Percentiles rank a stretch among this genome's conserved stretches.
These are phyloP conservation scores for Eupeodes luniger DNA, from an alignment of 2,888 invertebrate genomes.

Conservation along the genomic window DNA sequence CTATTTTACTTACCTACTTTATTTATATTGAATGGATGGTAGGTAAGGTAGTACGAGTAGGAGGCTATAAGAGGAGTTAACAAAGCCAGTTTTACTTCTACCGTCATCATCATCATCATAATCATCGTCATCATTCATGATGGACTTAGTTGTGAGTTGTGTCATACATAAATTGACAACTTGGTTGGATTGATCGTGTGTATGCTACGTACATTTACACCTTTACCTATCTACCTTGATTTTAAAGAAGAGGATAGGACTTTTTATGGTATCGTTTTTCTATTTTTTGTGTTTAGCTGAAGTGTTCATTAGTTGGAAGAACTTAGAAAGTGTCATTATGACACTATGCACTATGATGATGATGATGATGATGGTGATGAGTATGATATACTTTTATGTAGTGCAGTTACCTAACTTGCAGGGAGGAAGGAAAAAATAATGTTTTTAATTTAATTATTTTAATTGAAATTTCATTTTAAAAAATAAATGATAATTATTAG, in stretches of 20 bases:
- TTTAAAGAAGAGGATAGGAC: not conserved
- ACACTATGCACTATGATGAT: not conserved
- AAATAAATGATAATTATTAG: too few relatives aligned
- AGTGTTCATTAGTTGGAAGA: constrained; percentile 11
- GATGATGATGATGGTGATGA: not conserved
- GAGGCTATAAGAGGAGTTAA: not conserved
- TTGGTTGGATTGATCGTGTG: not conserved
- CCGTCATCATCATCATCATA: not conserved
- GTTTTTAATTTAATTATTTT: not conserved
- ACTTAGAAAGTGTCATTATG: not conserved
- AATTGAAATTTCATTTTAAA: not conserved
- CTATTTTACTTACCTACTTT: not conserved
- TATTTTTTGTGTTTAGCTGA: not conserved
- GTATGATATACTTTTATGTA: not conserved
- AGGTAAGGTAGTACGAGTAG: not conserved
- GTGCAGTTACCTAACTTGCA: too few relatives aligned
- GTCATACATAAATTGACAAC: not conserved
- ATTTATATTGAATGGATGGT: not conserved
- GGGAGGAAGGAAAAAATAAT: not conserved
- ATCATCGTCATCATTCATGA: not conserved
- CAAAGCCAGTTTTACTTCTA: not conserved
- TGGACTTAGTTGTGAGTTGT: not conserved
- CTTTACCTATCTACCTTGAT: not conserved
- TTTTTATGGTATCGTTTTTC: too few relatives aligned
- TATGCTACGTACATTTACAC: too few relatives aligned